Conservation (phyloP, 1,140 invertebrate genomes). For the Andrena cerasifolii region DNA sequence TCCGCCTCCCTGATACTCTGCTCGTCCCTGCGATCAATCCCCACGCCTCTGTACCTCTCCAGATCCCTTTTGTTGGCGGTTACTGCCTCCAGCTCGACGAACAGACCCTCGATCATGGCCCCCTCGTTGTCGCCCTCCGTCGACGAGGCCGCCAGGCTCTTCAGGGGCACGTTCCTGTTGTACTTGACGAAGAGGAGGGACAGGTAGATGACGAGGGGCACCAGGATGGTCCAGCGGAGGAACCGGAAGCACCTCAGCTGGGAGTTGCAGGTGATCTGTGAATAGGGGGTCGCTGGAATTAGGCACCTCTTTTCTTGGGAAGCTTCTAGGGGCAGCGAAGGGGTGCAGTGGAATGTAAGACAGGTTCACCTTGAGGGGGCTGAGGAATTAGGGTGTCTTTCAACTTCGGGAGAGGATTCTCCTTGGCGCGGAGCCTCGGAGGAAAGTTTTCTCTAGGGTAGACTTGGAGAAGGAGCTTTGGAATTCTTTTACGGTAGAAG, state of each 20-base stretch:
- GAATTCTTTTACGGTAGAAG: neutral
- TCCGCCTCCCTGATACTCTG: conserved; percentile 58
- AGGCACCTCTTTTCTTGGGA: too few species aligned
- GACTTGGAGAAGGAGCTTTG: neutral
- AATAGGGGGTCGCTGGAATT: neutral
- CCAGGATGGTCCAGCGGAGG: conserved; percentile 74
- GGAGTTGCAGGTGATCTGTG: conserved; percentile 40
- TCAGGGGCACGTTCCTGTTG: conserved; percentile 70
- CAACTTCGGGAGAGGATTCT: too few species aligned
- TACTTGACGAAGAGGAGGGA: conserved; percentile 74
- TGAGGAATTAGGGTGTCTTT: too few species aligned
- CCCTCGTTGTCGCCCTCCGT: conserved; percentile 48
- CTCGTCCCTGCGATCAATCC: conserved; percentile 44
- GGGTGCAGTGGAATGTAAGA: too few species aligned
- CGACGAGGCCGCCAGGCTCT: conserved; percentile 43
- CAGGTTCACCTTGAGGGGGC: too few species aligned
- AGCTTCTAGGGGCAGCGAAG: too few species aligned
- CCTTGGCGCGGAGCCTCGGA: too few species aligned
- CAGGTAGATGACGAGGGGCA: conserved; percentile 74
- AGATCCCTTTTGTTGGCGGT: conserved; percentile 54
- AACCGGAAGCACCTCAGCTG: conserved; percentile 60
- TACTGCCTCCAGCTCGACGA: conserved; percentile 70
- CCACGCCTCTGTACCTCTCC: conserved; percentile 33
- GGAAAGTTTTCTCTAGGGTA: neutral
- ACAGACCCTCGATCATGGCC: conserved; percentile 64